Conservation (phyloP, 2,888 invertebrate species). For the Coleophora flavipennella region DNA sequence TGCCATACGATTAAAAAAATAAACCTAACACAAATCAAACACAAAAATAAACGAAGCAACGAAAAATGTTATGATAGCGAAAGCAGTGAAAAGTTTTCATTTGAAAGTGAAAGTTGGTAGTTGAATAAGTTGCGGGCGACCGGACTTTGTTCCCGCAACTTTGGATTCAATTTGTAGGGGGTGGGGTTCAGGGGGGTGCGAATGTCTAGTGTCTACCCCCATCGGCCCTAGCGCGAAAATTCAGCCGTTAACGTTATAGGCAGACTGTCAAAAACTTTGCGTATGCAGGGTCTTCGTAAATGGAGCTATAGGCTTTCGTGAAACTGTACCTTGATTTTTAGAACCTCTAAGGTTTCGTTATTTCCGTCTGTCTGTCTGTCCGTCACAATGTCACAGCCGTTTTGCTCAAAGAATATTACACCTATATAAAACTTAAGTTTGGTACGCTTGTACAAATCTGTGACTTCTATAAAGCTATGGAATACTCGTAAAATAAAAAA, state of each 20-base stretch:
- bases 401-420: too few species aligned
- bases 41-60: constrained; percentile 17
- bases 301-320: too few species aligned
- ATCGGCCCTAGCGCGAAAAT: constrained; percentile 28
- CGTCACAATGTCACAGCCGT: too few species aligned
- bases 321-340: too few species aligned
- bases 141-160: constrained; percentile 61
- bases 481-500: too few species aligned
- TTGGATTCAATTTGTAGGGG: constrained; percentile 54
- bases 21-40: not conserved
- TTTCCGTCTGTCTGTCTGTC: too few species aligned
- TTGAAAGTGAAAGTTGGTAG: constrained; percentile 53
- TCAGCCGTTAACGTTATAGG: constrained; percentile 25
- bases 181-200: constrained; percentile 13
- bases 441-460: too few species aligned
- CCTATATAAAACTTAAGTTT: too few species aligned
- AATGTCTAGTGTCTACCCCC: constrained; percentile 18
- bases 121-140: constrained; percentile 49
- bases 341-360: too few species aligned
- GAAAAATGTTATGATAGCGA: constrained; percentile 28
- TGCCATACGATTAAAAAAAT: not conserved
- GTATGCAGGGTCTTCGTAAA: too few species aligned
- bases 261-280: not conserved
- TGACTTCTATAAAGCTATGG: too few species aligned
- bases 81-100: constrained; percentile 55